phyloP scores from a whole-genome alignment of 2,113 vertebrate genomes.

The Caloenas nicobarica region DNA sequence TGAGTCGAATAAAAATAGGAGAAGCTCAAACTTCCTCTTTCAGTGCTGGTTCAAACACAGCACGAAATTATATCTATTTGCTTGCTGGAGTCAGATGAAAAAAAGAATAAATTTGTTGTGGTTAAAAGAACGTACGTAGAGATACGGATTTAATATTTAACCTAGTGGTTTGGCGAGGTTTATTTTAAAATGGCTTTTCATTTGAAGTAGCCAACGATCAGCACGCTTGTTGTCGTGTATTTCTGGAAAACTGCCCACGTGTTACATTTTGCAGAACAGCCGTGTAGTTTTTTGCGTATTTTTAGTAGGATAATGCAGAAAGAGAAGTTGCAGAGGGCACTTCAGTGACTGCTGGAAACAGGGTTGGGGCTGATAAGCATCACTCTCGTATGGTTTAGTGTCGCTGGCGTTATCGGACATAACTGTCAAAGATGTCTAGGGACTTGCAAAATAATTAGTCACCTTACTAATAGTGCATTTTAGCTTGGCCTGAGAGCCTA shows the following conservation, averaged over 20 bases:
- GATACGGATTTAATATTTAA: background rate
- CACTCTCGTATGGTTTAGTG: background rate
- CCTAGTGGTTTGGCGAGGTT: background rate
- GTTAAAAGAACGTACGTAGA: background rate
- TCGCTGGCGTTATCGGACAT: background rate
- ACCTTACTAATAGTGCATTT: background rate
- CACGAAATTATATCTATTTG: background rate
- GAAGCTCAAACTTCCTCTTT: background rate
- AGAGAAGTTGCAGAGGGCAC: background rate
- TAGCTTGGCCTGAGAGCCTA: background rate
- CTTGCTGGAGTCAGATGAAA: background rate
- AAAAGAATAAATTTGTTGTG: background rate
- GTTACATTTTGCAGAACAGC: background rate
- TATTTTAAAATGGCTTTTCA: background rate
- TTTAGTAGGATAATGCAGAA: background rate
- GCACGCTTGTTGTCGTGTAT: background rate
- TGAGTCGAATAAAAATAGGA: background rate
- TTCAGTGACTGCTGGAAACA: background rate
- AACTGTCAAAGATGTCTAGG: background rate
- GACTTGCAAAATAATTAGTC: background rate
- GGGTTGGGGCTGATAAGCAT: background rate
- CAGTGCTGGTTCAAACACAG: background rate
- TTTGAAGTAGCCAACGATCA: background rate
- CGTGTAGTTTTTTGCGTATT: background rate
- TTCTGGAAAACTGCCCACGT: background rate